Evolutionary conservation across 2,797 vertebrate genomes (phyloP).

Genomic region (Chelon auratus): DNA sequence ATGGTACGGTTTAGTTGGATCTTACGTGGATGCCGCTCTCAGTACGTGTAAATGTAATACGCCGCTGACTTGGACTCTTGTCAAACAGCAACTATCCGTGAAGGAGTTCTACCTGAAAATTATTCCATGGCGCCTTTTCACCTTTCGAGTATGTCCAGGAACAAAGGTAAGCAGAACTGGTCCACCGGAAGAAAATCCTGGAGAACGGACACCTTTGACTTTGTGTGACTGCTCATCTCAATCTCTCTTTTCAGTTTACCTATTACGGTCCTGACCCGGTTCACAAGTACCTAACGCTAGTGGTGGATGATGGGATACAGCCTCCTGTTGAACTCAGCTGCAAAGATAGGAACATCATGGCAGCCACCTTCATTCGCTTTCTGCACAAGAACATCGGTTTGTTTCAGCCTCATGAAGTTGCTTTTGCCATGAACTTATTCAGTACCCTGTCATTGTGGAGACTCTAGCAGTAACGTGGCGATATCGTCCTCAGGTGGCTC

Average conservation of each 20-base stretch:
- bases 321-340: slow-evolving; percentile 98
- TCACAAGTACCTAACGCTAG: slow-evolving; percentile 95
- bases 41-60: background rate
- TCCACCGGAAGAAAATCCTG: background rate
- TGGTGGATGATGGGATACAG: slow-evolving; percentile 98
- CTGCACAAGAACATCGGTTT: slow-evolving; percentile 99
- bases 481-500: slow-evolving; percentile 89
- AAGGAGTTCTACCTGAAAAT: slow-evolving; percentile 99
- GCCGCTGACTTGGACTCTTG: slow-evolving; percentile 13
- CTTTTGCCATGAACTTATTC: background rate
- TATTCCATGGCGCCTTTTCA: slow-evolving; percentile 99
- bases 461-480: slow-evolving; percentile 17
- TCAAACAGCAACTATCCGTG: slow-evolving; percentile 95
- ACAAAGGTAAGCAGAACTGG: slow-evolving; percentile 89
- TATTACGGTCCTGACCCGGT: slow-evolving; percentile 96
- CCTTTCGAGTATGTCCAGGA: slow-evolving; percentile 98
- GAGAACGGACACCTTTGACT: background rate
- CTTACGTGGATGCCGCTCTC: background rate
- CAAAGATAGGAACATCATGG: slow-evolving; percentile 99
- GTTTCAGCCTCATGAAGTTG: slow-evolving; percentile 39
- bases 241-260: slow-evolving; percentile 87
- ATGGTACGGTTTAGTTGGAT: background rate
- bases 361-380: slow-evolving; percentile 98
- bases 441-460: background rate
- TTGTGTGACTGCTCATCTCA: background rate